Evolutionary conservation across 2,888 invertebrate species (phyloP).

Genomic region (Ceraclea dissimilis): DNA sequence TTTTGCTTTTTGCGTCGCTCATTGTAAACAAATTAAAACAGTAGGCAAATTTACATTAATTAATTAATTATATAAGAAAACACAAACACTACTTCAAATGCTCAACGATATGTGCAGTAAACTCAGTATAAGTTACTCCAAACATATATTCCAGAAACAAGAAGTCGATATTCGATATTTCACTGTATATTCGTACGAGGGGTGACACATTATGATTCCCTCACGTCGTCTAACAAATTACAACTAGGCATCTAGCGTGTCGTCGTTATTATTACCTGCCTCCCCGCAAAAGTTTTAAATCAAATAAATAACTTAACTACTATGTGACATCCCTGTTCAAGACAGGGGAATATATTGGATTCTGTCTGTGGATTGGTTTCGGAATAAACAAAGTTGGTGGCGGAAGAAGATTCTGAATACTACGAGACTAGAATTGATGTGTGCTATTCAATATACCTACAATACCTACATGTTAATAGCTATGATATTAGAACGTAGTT

Average conservation of each 20-base stretch:
- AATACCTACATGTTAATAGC: too few species aligned
- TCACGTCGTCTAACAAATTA: too few species aligned
- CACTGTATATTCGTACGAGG: too few species aligned
- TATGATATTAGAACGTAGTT: too few species aligned
- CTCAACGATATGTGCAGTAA: not conserved
- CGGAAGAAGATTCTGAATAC: slow-evolving; percentile 1
- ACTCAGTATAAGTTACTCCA: not conserved
- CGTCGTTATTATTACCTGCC: not conserved
- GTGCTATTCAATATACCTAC: too few species aligned
- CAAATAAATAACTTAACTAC: not conserved
- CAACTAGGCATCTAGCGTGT: not conserved
- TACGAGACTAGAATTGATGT: not conserved
- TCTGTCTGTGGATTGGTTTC: not conserved
- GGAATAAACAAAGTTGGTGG: slow-evolving; percentile 5
- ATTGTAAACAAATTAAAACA: too few species aligned
- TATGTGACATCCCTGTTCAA: not conserved
- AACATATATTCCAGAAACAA: not conserved
- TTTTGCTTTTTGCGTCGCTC: too few species aligned
- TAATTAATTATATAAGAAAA: too few species aligned
- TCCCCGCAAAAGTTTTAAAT: not conserved
- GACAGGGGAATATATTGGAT: slow-evolving; percentile 1
- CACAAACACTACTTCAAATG: too few species aligned
- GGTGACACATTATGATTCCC: too few species aligned
- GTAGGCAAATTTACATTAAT: too few species aligned
- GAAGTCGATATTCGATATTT: not conserved